Conservation (phyloP, 1,140 invertebrate genomes). For the Hyles euphorbiae region DNA sequence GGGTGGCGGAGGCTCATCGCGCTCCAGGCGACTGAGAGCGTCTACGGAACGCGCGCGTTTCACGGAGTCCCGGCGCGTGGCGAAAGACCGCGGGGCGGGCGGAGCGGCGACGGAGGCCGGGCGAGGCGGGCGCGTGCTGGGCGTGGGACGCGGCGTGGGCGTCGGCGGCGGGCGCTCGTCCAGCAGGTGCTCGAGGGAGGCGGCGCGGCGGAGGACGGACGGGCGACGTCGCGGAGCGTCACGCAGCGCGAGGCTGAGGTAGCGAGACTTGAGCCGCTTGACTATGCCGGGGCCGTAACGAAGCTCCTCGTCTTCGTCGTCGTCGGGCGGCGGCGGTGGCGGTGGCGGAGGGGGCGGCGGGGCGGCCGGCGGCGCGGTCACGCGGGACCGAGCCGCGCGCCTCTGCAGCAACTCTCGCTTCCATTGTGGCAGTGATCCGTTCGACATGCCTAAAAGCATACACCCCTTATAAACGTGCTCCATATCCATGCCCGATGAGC, state of each 20-base stretch:
- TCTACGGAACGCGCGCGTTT: slow-evolving; percentile 91
- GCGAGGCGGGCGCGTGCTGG: slow-evolving; percentile 35
- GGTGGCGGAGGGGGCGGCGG: slow-evolving; percentile 35
- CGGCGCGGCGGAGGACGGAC: slow-evolving; percentile 84
- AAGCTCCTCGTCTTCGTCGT: slow-evolving; percentile 82
- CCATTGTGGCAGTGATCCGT: slow-evolving; percentile 79
- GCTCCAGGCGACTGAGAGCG: slow-evolving; percentile 81
- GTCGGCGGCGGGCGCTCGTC: slow-evolving; percentile 74
- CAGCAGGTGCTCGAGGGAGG: slow-evolving; percentile 90
- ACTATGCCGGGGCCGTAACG: slow-evolving; percentile 95
- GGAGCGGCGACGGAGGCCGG: slow-evolving; percentile 70
- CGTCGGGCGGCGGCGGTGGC: slow-evolving; percentile 45
- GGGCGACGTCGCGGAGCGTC: slow-evolving; percentile 79
- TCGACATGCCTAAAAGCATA: slow-evolving; percentile 47
- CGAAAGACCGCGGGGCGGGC: slow-evolving; percentile 59
- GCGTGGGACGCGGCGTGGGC: slow-evolving; percentile 40
- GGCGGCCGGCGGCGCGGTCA: slow-evolving; percentile 27
- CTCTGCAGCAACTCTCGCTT: slow-evolving; percentile 84
- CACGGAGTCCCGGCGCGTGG: slow-evolving; percentile 79
- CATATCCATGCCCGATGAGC: no score
- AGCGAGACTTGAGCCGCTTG: slow-evolving; percentile 88
- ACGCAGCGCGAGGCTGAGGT: slow-evolving; percentile 86
- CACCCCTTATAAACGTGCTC: not conserved
- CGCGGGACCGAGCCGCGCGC: slow-evolving; percentile 56
- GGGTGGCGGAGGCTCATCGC: slow-evolving; percentile 35